Evolutionary conservation across 1,140 invertebrate species (phyloP).

Genomic region (Chironomus tepperi): DNA sequence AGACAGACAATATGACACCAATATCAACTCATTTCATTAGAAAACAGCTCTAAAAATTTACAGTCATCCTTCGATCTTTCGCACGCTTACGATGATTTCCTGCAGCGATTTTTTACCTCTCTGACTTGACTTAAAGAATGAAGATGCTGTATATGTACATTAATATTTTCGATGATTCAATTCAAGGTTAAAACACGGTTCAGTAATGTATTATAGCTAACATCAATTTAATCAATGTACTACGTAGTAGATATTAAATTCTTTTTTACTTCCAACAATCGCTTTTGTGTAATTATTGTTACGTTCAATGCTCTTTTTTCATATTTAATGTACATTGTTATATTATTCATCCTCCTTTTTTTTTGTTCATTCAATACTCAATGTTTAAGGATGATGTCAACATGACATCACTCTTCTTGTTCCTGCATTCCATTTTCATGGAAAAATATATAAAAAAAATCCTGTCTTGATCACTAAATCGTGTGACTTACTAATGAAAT

Average conservation of each 20-base stretch:
- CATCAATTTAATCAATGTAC: background rate
- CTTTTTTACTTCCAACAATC: background rate
- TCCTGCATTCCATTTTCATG: no score
- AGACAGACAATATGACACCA: background rate
- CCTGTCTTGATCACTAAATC: no score
- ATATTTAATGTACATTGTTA: background rate
- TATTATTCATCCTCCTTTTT: background rate
- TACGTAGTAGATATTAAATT: background rate
- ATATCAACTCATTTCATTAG: background rate
- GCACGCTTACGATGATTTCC: background rate
- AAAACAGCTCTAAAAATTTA: background rate
- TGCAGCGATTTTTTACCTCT: background rate
- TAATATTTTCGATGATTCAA: background rate
- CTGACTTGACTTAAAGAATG: background rate
- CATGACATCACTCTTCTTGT: no score
- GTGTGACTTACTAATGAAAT: no score
- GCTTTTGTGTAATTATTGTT: background rate
- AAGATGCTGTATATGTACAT: background rate
- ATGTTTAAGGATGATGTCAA: no score
- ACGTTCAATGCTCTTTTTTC: background rate
- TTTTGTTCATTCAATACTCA: no score
- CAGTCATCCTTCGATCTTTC: background rate
- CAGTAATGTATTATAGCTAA: background rate
- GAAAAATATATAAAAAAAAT: no score
- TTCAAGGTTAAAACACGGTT: constrained; percentile 6